Conservation (phyloP, 2,797 vertebrate genomes). For the Alectoris magna region DNA sequence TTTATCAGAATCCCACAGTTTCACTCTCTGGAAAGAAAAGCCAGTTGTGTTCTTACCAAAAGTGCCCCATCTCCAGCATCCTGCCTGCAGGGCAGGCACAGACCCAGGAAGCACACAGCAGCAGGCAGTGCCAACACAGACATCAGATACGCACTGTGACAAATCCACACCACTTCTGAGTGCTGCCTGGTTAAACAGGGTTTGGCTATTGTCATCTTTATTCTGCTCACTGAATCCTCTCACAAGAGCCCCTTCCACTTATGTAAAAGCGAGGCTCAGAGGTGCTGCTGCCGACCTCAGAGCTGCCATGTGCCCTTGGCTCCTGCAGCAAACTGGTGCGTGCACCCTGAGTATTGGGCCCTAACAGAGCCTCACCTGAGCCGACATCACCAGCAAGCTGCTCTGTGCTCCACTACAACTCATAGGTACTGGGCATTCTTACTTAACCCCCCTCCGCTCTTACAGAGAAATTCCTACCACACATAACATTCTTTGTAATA, state of each 20-base stretch:
- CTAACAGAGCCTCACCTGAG: neutral
- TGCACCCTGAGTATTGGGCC: neutral
- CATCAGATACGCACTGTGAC: rapidly evolving
- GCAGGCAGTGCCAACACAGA: rapidly evolving
- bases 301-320: neutral
- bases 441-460: conserved; percentile 21
- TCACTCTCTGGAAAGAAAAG: neutral
- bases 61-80: neutral
- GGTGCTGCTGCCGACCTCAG: neutral
- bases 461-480: neutral
- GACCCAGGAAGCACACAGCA: neutral
- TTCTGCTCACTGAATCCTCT: neutral
- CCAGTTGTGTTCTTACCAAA: neutral
- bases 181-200: neutral
- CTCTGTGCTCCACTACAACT: neutral
- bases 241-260: neutral
- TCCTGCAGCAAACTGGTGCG: neutral
- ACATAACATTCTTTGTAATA: neutral
- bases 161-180: neutral
- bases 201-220: neutral
- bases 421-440: neutral
- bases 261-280: neutral
- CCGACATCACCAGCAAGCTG: neutral
- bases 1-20: too few species aligned
- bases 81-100: neutral